These are phyloP conservation scores for Piscicola geometra DNA, from an alignment of 2,888 invertebrate genomes.

Conservation along the genomic window DNA sequence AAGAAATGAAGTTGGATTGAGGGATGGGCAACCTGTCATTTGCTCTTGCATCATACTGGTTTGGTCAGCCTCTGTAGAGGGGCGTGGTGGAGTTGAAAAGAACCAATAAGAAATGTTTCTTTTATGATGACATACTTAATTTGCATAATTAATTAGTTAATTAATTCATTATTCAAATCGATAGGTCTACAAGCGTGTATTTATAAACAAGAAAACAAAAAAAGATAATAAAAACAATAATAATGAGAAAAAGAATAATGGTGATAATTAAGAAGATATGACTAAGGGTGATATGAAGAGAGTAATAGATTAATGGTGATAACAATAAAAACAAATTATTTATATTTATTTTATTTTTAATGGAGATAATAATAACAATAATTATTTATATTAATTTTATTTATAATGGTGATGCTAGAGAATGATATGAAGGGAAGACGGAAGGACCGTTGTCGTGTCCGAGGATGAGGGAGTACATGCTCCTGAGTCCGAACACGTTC, in stretches of 20 bases:
- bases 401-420: background rate
- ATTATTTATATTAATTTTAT: background rate
- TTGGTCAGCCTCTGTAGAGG: slow-evolving; percentile 72
- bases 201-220: too few species aligned
- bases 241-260: too few species aligned
- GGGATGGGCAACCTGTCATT: slow-evolving; percentile 61
- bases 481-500: slow-evolving; percentile 94
- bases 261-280: too few species aligned
- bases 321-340: background rate
- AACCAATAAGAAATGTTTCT: too few species aligned
- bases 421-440: background rate
- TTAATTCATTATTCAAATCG: too few species aligned
- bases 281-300: too few species aligned
- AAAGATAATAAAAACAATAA: too few species aligned
- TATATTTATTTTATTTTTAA: background rate
- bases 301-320: background rate
- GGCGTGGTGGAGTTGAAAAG: too few species aligned
- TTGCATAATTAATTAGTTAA: background rate
- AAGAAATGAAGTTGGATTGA: too few species aligned
- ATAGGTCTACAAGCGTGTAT: too few species aligned
- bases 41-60: slow-evolving; percentile 94
- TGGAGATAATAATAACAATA: background rate
- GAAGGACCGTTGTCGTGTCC: slow-evolving; percentile 85
- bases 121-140: too few species aligned
- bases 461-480: slow-evolving; percentile 91